Evolutionary conservation across 2,113 vertebrate genomes (phyloP).

Genomic region (rat (Rattus norvegicus)): GRCr8 NC_086027.1:91960501-91961000

Average conservation of each 20-base stretch:
- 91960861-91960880: background rate
- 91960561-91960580: background rate
- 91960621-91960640: background rate
- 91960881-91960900: background rate
- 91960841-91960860: background rate
- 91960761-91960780: background rate
- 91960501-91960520: background rate
- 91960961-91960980: background rate
- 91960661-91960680: background rate
- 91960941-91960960: background rate
- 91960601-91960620: slow-evolving; percentile 11
- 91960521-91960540: background rate
- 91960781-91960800: background rate
- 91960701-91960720: background rate
- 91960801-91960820: background rate
- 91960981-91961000: background rate
- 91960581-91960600: background rate
- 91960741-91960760: background rate
- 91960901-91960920: background rate
- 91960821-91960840: too few species aligned
- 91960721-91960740: background rate
- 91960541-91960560: background rate
- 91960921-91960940: background rate
- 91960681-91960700: background rate
- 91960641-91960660: background rate